Conservation (phyloP, 2,113 vertebrate species). For the Mustela nigripes region DNA sequence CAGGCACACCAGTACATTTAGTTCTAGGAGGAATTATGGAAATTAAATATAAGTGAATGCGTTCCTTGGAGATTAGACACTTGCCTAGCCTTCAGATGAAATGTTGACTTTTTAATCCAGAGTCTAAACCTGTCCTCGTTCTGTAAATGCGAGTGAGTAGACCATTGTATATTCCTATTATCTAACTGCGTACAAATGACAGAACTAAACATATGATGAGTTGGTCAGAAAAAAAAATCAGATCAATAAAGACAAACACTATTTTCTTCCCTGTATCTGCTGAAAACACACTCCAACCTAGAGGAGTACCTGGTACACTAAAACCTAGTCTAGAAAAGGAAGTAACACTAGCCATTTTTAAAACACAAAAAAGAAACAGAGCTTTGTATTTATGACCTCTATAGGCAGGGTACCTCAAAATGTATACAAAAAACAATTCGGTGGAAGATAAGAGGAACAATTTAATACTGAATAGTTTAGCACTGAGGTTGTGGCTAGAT, state of each 20-base stretch:
- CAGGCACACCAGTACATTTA: not conserved
- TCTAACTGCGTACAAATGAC: not conserved
- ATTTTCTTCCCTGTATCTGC: not conserved
- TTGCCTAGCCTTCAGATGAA: not conserved
- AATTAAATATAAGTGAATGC: constrained; percentile 15
- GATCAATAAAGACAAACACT: not conserved
- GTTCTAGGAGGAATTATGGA: not conserved
- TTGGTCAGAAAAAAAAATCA: not conserved
- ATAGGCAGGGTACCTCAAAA: not conserved
- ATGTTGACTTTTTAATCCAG: not conserved
- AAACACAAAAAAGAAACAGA: not conserved
- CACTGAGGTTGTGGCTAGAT: not conserved
- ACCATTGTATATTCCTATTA: not conserved
- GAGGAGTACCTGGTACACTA: not conserved
- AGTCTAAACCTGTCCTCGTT: not conserved
- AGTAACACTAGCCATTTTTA: not conserved
- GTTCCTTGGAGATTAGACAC: not conserved
- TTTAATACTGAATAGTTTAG: not conserved
- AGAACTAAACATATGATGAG: not conserved
- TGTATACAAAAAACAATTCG: not conserved
- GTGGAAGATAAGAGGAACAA: not conserved
- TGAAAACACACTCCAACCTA: not conserved
- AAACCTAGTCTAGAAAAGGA: not conserved
- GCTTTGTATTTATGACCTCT: not conserved
- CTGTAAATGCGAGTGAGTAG: not conserved